These are phyloP conservation scores for Gephyroberyx darwinii DNA, from an alignment of 2,797 vertebrate species.

Conservation along the genomic window DNA sequence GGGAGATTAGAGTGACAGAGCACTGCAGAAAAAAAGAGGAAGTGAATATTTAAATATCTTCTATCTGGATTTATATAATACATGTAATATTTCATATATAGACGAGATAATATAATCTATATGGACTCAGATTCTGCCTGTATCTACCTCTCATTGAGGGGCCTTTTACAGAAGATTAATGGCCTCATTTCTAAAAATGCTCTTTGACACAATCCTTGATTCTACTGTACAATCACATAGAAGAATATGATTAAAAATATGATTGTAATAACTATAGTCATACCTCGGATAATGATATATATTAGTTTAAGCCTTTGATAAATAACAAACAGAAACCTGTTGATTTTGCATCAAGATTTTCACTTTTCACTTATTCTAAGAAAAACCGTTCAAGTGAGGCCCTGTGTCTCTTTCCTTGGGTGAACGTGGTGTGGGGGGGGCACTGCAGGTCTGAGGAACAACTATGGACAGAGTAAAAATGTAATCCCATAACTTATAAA, in stretches of 20 bases:
- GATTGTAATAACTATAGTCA: not conserved
- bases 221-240: not conserved
- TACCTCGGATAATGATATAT: not conserved
- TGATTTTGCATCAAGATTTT: not conserved
- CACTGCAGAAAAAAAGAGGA: not conserved
- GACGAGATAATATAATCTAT: no score
- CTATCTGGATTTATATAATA: not conserved
- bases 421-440: not conserved
- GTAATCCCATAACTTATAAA: slow-evolving; percentile 5
- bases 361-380: not conserved
- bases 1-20: slow-evolving; percentile 4
- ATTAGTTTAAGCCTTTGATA: not conserved
- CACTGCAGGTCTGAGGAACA: not conserved
- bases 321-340: not conserved
- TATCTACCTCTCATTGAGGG: not conserved
- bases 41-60: not conserved
- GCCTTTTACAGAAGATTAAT: not conserved
- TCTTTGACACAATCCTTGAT: not conserved
- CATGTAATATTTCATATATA: no score
- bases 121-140: not conserved
- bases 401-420: not conserved
- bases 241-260: not conserved
- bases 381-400: not conserved
- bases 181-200: not conserved
- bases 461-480: not conserved